A percentile compares a stretch with the other conserved stretches of the same genome.
Evolutionary conservation across 2,113 vertebrate species (phyloP).

Genomic region (Struthio camelus): DNA sequence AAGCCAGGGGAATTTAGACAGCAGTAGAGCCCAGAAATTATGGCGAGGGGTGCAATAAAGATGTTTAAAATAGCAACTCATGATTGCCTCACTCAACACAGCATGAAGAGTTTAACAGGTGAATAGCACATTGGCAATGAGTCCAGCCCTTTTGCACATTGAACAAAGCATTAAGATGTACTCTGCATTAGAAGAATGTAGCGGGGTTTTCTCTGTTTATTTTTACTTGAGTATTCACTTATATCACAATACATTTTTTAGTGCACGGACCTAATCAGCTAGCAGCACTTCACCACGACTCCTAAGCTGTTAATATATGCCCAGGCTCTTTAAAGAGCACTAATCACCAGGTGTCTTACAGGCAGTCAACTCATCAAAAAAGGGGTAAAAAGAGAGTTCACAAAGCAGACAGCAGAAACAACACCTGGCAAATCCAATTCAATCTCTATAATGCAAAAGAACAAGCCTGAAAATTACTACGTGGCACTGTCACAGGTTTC

Average conservation of each 20-base stretch:
- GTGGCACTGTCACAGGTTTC: background rate
- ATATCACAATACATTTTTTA: background rate
- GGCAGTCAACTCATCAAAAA: slow-evolving; percentile 18
- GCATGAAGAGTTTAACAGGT: background rate
- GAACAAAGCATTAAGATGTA: background rate
- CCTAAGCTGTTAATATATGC: background rate
- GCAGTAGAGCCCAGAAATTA: background rate
- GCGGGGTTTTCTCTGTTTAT: background rate
- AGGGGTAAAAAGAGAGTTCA: background rate
- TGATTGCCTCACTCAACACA: background rate
- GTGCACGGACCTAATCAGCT: background rate
- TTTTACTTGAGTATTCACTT: background rate
- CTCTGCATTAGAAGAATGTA: background rate
- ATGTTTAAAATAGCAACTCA: background rate
- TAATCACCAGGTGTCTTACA: slow-evolving; percentile 24
- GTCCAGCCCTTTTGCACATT: background rate
- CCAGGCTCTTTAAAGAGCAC: background rate
- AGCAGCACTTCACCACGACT: background rate
- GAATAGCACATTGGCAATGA: background rate
- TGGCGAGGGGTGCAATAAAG: background rate
- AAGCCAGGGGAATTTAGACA: background rate
- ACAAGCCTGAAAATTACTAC: background rate
- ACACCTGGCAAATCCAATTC: slow-evolving; percentile 23
- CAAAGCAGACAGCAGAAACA: slow-evolving; percentile 6
- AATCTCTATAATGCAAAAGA: background rate